Conservation (phyloP, 30 jellyfish, hydroid and myxozoan species). For the Aurelia sp. region DNA sequence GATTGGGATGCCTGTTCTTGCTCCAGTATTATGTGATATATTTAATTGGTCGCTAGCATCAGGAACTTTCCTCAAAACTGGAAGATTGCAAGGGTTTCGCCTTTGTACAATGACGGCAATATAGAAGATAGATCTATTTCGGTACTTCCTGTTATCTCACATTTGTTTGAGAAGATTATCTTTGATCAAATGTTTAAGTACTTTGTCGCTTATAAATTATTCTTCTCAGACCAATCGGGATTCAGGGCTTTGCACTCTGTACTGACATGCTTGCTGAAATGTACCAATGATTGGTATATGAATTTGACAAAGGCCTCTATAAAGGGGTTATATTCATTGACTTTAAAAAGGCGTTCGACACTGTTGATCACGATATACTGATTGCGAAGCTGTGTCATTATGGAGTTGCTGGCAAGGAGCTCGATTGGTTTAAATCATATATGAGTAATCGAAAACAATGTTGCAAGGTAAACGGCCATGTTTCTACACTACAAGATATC, state of each 20-base stretch:
- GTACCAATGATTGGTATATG: constrained; percentile 50
- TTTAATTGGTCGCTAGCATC: too few relatives aligned
- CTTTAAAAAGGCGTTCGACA: constrained; percentile 35
- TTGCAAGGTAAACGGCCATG: constrained; percentile 41
- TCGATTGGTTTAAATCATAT: constrained; percentile 34
- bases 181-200: too few relatives aligned
- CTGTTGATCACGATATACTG: constrained; percentile 52
- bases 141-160: constrained; percentile 45
- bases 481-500: constrained; percentile 13
- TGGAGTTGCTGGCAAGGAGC: constrained; percentile 54
- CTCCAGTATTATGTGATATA: too few relatives aligned
- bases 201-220: too few relatives aligned
- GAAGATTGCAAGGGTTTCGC: constrained; percentile 59
- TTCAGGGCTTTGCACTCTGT: constrained; percentile 71
- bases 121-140: constrained; percentile 35
- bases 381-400: constrained; percentile 17
- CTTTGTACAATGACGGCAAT: constrained; percentile 34
- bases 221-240: constrained; percentile 75
- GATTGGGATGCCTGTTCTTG: too few relatives aligned
- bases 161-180: too few relatives aligned
- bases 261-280: constrained; percentile 50
- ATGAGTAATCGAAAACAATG: constrained; percentile 34
- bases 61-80: constrained; percentile 29
- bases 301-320: constrained; percentile 32
- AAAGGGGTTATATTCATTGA: constrained; percentile 45